Evolutionary conservation across 2,797 vertebrate genomes (phyloP).

Genomic region (Petrocephalus sullivani): DNA sequence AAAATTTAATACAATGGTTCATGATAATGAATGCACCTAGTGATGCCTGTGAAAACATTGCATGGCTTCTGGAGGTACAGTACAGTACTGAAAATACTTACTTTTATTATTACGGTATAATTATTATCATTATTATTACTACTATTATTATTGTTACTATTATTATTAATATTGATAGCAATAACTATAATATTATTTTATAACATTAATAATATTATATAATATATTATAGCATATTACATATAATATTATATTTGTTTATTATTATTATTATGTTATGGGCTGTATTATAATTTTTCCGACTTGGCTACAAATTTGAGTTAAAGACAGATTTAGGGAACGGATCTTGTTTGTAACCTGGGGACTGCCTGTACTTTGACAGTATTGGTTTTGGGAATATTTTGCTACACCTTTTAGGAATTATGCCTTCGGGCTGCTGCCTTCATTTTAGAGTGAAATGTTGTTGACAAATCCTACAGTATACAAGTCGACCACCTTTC

Average conservation of each 20-base stretch:
- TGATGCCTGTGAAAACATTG: not conserved
- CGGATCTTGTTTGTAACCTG: not conserved
- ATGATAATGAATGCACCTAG: not conserved
- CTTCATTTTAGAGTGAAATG: not conserved
- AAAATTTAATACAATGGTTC: not conserved
- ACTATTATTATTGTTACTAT: no score
- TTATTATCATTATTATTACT: not conserved
- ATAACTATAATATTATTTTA: no score
- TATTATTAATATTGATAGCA: no score
- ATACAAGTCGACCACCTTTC: constrained; percentile 44
- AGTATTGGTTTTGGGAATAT: not conserved
- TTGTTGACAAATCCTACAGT: not conserved
- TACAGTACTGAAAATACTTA: not conserved
- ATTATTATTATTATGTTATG: not conserved
- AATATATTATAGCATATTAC: no score
- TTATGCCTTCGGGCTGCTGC: not conserved
- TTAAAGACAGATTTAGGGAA: not conserved
- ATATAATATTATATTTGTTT: not conserved
- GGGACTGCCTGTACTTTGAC: not conserved
- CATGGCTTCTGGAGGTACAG: not conserved
- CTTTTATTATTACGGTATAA: not conserved
- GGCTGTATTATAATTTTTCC: not conserved
- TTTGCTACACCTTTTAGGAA: not conserved
- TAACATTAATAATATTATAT: no score
- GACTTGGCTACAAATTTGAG: not conserved